Evolutionary conservation across 2,113 vertebrate species (phyloP).

Genomic region (Chitala chitala): DNA sequence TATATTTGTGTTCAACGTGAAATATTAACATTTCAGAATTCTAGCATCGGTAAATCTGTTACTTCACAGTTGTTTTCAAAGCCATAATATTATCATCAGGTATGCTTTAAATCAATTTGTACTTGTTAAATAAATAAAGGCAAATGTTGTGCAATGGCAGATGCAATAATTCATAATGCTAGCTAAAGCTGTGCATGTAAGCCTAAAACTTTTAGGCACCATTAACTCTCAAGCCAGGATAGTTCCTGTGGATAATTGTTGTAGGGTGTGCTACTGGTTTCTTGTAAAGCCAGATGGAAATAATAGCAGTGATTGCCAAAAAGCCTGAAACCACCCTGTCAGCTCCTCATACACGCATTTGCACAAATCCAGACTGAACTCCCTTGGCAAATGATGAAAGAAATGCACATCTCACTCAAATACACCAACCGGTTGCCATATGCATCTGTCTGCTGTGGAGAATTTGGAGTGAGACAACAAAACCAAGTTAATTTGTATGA

Average conservation of each 20-base stretch:
- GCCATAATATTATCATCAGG: not conserved
- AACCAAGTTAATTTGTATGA: conserved; percentile 54
- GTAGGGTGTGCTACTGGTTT: conserved; percentile 6
- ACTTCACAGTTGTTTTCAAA: not conserved
- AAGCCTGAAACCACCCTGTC: conserved; percentile 33
- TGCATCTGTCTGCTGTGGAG: conserved; percentile 50
- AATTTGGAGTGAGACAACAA: conserved; percentile 44
- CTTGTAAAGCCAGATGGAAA: conserved; percentile 38
- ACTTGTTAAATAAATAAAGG: not conserved
- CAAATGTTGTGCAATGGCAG: not conserved
- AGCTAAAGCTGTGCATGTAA: conserved; percentile 2
- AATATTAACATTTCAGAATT: not conserved
- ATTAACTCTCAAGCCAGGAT: not conserved
- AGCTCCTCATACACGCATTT: conserved; percentile 34
- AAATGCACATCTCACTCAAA: conserved; percentile 45
- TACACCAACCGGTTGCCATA: conserved; percentile 50
- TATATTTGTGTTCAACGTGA: too few species aligned
- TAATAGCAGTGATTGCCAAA: conserved; percentile 29
- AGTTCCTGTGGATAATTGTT: conserved; percentile 12
- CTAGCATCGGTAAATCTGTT: not conserved
- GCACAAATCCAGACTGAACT: conserved; percentile 29
- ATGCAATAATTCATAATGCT: not conserved
- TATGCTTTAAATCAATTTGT: not conserved
- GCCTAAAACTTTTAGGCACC: not conserved
- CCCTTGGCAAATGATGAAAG: conserved; percentile 53